phyloP scores from a whole-genome alignment of 2,888 invertebrate genomes.

The Cosmopolites sordidus region DNA sequence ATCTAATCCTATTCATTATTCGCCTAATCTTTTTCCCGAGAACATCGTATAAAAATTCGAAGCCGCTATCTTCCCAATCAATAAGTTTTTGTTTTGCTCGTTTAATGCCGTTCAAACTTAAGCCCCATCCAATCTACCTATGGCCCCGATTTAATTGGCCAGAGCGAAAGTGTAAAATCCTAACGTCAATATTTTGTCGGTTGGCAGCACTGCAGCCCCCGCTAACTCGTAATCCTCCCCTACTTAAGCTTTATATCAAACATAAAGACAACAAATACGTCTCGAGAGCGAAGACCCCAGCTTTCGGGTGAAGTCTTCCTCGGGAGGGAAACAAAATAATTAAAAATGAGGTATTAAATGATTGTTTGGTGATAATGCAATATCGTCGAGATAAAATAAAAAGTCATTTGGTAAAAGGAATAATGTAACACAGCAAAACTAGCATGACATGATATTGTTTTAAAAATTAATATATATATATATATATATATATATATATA shows the following conservation, averaged over 20 bases:
- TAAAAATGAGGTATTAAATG: background rate
- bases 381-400: no score
- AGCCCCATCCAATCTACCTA: constrained; percentile 7
- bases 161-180: constrained; percentile 13
- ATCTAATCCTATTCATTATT: background rate
- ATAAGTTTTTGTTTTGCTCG: background rate
- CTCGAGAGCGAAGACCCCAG: background rate
- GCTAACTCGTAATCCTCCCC: background rate
- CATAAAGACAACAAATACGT: constrained; percentile 21
- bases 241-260: constrained; percentile 19
- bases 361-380: background rate
- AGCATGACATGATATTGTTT: no score
- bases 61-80: background rate
- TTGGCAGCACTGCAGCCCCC: background rate
- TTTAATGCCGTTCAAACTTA: constrained; percentile 11
- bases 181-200: constrained; percentile 19
- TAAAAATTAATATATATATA: no score
- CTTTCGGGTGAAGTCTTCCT: background rate
- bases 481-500: no score
- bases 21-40: background rate
- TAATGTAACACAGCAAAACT: no score
- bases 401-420: no score
- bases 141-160: constrained; percentile 10
- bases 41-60: background rate
- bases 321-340: background rate